Percentiles rank a stretch among this genome's conserved stretches.
Evolutionary conservation across 2,113 vertebrate species (phyloP).

Genomic region (Hippocampus abdominalis): DNA sequence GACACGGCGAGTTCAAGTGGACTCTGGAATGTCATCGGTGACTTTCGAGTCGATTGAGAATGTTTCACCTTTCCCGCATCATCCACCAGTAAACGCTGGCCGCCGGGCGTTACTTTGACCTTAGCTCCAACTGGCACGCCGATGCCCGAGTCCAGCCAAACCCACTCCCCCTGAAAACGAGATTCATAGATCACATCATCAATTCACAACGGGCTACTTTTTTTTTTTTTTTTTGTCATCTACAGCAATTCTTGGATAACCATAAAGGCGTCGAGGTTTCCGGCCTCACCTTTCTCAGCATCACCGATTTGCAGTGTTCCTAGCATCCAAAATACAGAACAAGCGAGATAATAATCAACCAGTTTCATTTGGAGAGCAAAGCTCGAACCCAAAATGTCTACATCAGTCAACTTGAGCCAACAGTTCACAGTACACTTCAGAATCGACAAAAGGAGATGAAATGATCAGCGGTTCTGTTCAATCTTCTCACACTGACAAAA

Average conservation of each 20-base stretch:
- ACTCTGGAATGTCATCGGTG: background rate
- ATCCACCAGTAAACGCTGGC: slow-evolving; percentile 77
- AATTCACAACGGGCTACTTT: background rate
- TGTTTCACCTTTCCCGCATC: slow-evolving; percentile 86
- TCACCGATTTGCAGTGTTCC: slow-evolving; percentile 19
- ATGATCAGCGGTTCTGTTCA: background rate
- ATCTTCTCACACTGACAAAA: background rate
- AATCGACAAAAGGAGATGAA: no score
- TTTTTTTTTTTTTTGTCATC: background rate
- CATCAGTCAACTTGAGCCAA: background rate
- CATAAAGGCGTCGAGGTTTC: background rate
- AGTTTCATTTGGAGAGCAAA: background rate
- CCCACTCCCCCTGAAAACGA: slow-evolving; percentile 82
- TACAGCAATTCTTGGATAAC: background rate
- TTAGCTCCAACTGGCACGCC: slow-evolving; percentile 81
- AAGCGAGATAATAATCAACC: background rate
- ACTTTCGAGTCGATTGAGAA: background rate
- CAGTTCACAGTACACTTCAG: background rate
- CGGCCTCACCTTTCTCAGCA: slow-evolving; percentile 58
- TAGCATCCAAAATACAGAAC: slow-evolving; percentile 21
- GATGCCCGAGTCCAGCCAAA: slow-evolving; percentile 79
- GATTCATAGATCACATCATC: background rate
- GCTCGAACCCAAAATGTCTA: background rate
- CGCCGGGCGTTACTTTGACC: slow-evolving; percentile 76
- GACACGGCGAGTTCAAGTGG: background rate